These are phyloP conservation scores for Selenia dentaria DNA, from an alignment of 2,888 invertebrate genomes.

Conservation along the genomic window DNA sequence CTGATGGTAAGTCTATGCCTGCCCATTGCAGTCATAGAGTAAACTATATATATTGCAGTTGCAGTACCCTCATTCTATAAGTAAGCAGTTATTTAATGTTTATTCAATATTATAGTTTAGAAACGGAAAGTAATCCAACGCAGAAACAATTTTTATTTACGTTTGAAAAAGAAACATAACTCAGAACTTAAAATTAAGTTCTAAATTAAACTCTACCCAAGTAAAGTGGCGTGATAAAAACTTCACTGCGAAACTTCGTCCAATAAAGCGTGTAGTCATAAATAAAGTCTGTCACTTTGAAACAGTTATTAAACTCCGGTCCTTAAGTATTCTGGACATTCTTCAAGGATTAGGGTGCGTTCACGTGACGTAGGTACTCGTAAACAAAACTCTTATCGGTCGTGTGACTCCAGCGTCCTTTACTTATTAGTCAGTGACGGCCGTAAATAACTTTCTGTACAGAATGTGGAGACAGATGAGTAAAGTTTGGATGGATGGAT, in stretches of 20 bases:
- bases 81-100: too few species aligned
- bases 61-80: too few species aligned
- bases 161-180: too few species aligned
- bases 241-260: conserved; percentile 20
- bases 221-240: conserved; percentile 14
- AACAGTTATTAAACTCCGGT: conserved; percentile 31
- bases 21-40: too few species aligned
- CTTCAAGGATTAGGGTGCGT: conserved; percentile 39
- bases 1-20: too few species aligned
- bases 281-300: conserved; percentile 33
- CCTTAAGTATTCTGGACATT: conserved; percentile 33
- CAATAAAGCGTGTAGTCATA: conserved; percentile 23
- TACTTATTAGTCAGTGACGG: conserved; percentile 39
- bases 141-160: too few species aligned
- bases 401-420: conserved; percentile 25
- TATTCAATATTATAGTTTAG: too few species aligned
- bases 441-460: conserved; percentile 15
- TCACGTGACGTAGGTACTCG: conserved; percentile 27
- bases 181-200: too few species aligned
- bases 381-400: conserved; percentile 42
- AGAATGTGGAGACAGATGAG: conserved; percentile 10
- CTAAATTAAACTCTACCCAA: conserved; percentile 7
- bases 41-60: too few species aligned
- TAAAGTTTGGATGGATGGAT: conserved; percentile 8
- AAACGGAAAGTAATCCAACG: too few species aligned